Evolutionary conservation across 2,113 vertebrate genomes (phyloP).

Genomic region (Chloropsis hardwickii): DNA sequence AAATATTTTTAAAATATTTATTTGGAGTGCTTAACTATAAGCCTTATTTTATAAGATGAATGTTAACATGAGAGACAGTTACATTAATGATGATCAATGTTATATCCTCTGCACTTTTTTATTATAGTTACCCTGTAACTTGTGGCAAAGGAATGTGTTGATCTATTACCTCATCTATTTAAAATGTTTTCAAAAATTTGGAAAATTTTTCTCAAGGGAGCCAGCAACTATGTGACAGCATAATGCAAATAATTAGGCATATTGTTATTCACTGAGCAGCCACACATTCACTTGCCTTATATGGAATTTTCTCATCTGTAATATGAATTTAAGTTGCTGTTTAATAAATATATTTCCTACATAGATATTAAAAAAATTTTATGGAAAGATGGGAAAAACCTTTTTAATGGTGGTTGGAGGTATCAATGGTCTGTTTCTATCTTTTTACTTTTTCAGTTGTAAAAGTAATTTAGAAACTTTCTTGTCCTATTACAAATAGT

Average conservation of each 20-base stretch:
- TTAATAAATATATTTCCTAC: background rate
- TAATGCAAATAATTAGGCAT: constrained; percentile 71
- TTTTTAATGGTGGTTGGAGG: background rate
- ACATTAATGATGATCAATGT: background rate
- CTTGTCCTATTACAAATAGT: background rate
- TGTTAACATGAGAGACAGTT: background rate
- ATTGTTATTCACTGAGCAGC: constrained; percentile 38
- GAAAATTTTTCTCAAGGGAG: constrained; percentile 68
- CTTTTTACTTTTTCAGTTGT: background rate
- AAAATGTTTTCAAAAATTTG: constrained; percentile 73
- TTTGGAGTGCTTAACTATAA: background rate
- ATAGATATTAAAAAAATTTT: background rate
- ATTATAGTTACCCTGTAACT: constrained; percentile 9
- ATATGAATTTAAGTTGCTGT: background rate
- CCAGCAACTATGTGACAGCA: constrained; percentile 52
- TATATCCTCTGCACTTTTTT: background rate
- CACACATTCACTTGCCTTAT: constrained; percentile 55
- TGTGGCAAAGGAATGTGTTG: constrained; percentile 55
- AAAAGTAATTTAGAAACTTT: background rate
- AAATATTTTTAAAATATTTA: background rate
- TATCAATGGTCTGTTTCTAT: background rate
- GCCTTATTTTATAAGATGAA: background rate
- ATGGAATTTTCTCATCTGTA: constrained; percentile 47
- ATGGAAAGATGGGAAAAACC: background rate
- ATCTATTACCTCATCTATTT: constrained; percentile 70